Base-by-base conservation (phyloP, 2,888 invertebrate species). In the Allophyes oxyacanthae region DNA sequence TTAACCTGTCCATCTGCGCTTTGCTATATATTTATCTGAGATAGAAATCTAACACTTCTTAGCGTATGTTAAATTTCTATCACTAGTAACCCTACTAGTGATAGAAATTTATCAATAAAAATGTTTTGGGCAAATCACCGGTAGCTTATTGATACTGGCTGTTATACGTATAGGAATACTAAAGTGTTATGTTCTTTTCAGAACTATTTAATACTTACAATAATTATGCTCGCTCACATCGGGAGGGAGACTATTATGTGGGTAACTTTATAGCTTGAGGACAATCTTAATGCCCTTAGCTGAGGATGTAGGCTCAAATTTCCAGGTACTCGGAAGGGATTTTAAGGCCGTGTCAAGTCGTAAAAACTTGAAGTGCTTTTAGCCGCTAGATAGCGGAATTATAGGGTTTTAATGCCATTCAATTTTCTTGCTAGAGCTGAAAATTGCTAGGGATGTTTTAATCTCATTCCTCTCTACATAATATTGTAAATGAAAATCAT, bases 251-350 rank as follows among this genome's bases (percentile, higher is more conserved):
- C 40, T 51, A 64, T 67, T 58, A 69, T 42, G n/a, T 30, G 13
- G 46, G 46, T 45, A 43, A 10, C 14, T 45, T 40, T 48, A 45
- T 34, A 33, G 25, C 2, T 10, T 28, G 9, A 34, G 33, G 38
- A 33, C 52, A 44, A 60, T 64, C 55, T 46, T 46, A 60, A 69
- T 58, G 30, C 7, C 38, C 34, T 13, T 4, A 14, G 6, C 7
- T 34, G 15, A 37, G 57, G 32, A 49, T 32, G 15, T 45, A 15
- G 34, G 30, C 36, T 36, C 7, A 32, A 53, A 56, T 55, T 65
- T 34, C 13, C 32, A 61, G 43, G 40, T 30, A 40, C 13, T 51
- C 33, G 51, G 33, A 53, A 64, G 48, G 41, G 20, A 32, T 41
- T 33, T 32, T 40, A 34, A 15, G 33, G 38, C 4, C 34, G 8